Percentiles rank a stretch among this genome's conserved stretches.
Conservation (phyloP, 1,140 invertebrate species). For the Cepaea nemoralis region DNA sequence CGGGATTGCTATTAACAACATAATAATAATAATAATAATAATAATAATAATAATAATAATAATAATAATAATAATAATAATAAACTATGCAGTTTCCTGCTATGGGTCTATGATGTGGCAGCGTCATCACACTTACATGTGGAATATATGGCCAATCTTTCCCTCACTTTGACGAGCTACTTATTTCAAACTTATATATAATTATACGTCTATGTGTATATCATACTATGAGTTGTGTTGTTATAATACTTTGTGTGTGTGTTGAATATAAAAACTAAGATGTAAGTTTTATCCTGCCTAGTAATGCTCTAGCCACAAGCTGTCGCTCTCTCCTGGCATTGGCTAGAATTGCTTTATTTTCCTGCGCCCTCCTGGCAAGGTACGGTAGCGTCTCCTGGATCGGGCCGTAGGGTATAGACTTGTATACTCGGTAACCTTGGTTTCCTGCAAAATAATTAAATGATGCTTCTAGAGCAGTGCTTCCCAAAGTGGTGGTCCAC, state of each 20-base stretch:
- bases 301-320: constrained; percentile 65
- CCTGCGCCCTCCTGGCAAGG: constrained; percentile 91
- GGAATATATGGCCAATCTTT: too few species aligned
- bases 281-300: constrained; percentile 16
- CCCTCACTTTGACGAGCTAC: too few species aligned
- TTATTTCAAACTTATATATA: too few species aligned
- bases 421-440: constrained; percentile 96
- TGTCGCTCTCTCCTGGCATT: constrained; percentile 72
- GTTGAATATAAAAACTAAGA: background rate
- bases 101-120: too few species aligned
- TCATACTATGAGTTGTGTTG: background rate
- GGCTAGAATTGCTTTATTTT: constrained; percentile 80
- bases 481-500: too few species aligned
- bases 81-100: too few species aligned
- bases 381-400: constrained; percentile 97
- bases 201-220: background rate
- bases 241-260: background rate
- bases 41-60: too few species aligned
- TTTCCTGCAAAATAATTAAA: constrained; percentile 85
- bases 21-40: too few species aligned
- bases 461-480: too few species aligned
- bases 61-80: too few species aligned
- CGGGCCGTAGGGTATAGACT: constrained; percentile 97
- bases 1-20: too few species aligned
- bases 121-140: too few species aligned